phyloP scores from a whole-genome alignment of 2,797 vertebrate species.

The Cyprinodon diabolis region DNA sequence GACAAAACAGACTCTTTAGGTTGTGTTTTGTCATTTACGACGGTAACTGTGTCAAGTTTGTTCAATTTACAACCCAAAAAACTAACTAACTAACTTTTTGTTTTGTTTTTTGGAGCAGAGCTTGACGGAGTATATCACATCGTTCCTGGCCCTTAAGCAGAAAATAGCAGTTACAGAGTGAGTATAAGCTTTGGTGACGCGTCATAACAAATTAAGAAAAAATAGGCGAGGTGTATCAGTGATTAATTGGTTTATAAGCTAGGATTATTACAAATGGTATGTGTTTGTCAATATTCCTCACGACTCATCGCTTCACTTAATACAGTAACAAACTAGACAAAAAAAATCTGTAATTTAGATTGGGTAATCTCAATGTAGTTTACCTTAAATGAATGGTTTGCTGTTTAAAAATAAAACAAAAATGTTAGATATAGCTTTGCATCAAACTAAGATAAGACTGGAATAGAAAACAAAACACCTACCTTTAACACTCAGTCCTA shows the following conservation, averaged over 20 bases:
- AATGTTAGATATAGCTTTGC: not conserved
- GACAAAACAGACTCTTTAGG: not conserved
- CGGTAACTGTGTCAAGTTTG: not conserved
- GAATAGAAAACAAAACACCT: not conserved
- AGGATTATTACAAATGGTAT: not conserved
- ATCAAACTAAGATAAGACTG: not conserved
- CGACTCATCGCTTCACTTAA: not conserved
- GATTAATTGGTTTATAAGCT: not conserved
- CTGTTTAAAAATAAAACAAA: not conserved
- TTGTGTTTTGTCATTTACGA: not conserved
- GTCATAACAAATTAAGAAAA: too few species aligned
- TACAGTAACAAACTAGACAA: not conserved
- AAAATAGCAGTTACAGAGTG: conserved; percentile 93
- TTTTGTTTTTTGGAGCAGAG: conserved; percentile 77
- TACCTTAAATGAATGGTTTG: not conserved
- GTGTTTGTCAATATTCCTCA: too few species aligned
- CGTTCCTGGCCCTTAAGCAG: conserved; percentile 92
- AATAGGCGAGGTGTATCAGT: too few species aligned
- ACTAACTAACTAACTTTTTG: too few species aligned
- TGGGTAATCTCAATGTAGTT: not conserved
- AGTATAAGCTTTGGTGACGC: conserved; percentile 69
- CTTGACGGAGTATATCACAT: conserved; percentile 91
- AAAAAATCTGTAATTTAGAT: not conserved
- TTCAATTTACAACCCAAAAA: not conserved
- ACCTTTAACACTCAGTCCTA: not conserved